Base-by-base conservation (phyloP, 2,797 vertebrate genomes). In the Esox masquinongy region DNA sequence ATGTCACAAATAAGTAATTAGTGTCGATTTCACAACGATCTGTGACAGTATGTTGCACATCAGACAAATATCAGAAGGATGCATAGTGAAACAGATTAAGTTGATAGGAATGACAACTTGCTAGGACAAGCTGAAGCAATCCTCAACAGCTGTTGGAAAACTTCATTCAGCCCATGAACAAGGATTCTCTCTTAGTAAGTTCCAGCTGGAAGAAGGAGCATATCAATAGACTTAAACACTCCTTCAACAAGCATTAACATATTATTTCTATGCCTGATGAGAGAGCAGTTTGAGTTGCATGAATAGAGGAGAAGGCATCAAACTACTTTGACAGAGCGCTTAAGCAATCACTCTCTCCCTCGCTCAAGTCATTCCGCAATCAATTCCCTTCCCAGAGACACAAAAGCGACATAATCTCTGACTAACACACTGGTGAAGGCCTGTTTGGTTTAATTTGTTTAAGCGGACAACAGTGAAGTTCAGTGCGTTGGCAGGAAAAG, bases 401-500 rank as follows among this genome's bases (percentile, higher is more conserved):
- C 78, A 86, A 88, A 83, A 81, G 73, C 81, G 61, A 78, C 36
- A 1, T 82, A 87, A 90, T 90, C 86, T 88, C 80, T 49, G 68
- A 63, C 53, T 80, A 14, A 11, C 68, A 76, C 5, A 73, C 83
- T 78, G 84, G 74, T 26, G 49, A 84, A 81, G 82, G 72, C 0
- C 47, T 78, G 74, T 67, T 68, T 26, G 61, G 63, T 80, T 84
- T 88, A 83, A 86, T 89, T 89, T 88, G 85, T 89, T 88, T 89
- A 80, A 34, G 67, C 43, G 68, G 82, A 84, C 83, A 15, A 73
- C 15, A 85, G 15, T 17, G 29, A 73, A 17, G 69, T 72, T 72
- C 76, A 73, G 70, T 1, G 68, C 74, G 76, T 51, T 71, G 56
- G 75, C 63, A n/a, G 79, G 63, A 82, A 85, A 79, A 24, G 11